Evolutionary conservation across 2,797 vertebrate genomes (phyloP).

Genomic region (Tragopan temminckii): DNA sequence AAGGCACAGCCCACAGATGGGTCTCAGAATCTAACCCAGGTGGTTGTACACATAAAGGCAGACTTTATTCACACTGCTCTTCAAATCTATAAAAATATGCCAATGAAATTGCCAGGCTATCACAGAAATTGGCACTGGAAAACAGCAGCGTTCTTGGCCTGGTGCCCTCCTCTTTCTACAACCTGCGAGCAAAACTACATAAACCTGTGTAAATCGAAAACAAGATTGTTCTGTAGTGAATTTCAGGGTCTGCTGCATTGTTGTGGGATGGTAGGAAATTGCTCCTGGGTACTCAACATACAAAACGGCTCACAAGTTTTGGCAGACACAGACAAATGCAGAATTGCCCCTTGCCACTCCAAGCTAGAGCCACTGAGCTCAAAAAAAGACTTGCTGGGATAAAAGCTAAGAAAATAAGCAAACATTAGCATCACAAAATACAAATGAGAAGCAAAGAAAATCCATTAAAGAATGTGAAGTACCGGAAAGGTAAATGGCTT

Average conservation of each 20-base stretch:
- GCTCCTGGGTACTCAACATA: neutral
- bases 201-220: slow-evolving; percentile 8
- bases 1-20: neutral
- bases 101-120: slow-evolving; percentile 36
- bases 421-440: slow-evolving; percentile 70
- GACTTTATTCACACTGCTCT: slow-evolving; percentile 12
- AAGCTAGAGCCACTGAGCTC: neutral
- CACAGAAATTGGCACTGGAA: slow-evolving; percentile 52
- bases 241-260: slow-evolving; percentile 15
- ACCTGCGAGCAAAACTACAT: slow-evolving; percentile 10
- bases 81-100: slow-evolving; percentile 59
- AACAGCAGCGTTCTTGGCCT: slow-evolving; percentile 38
- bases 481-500: slow-evolving; percentile 93
- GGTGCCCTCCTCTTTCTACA: slow-evolving; percentile 14
- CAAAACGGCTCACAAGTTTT: neutral
- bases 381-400: slow-evolving; percentile 24
- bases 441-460: slow-evolving; percentile 57
- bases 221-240: slow-evolving; percentile 6
- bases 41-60: neutral
- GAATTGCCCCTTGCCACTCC: slow-evolving; percentile 10
- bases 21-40: slow-evolving; percentile 17
- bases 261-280: slow-evolving; percentile 22
- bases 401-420: slow-evolving; percentile 60
- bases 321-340: neutral
- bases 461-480: slow-evolving; percentile 72